Evolutionary conservation across 1,140 invertebrate species (phyloP), one percentile per base, ranked within the genome.

Genomic region (Steinernema feltiae): DNA sequence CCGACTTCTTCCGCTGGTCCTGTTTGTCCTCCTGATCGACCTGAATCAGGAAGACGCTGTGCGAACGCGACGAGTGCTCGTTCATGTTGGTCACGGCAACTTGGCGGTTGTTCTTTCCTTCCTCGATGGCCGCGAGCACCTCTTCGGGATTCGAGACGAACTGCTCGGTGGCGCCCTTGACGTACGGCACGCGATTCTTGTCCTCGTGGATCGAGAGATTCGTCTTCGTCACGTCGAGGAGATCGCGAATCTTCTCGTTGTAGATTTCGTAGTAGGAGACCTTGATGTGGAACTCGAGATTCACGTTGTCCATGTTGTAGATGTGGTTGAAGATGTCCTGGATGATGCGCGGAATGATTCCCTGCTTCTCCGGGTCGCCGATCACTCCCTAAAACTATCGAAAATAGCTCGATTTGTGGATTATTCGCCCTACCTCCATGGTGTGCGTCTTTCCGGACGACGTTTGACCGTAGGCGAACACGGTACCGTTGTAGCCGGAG

Each of bases 21-120:
- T 98, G 95, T 86, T 98, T 90, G 89, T 99, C 98, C 88, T 99
- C 97, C 89, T 99, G 97, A 88, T 99, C 98, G 0, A 99, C 96
- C 87, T 99, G 97, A 79, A 99, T 99, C 72, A 99, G 91, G 89
- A 99, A 99, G 80, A 99, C 96, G 85, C 94, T 97, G 90, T 99
- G 97, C 84, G 94, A 97, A 88, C 97, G 91, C 48, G 97, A 99
- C 84, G 94, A 97, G 89, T 99, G 97, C 88, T 99, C 97, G 89
- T 99, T 99, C 97, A 99, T 99, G 88, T 99, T 99, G 86, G 97
- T 99, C 74, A 99, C 97, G 77, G 97, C 96, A 88, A 99, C 97
- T 87, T 99, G 96, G 87, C 97, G 90, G 90, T 99, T 99, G 27
- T 94, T 92, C 90, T 99, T 99, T 82, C 97, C 97, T 88, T 99